A percentile compares a stretch with the other conserved stretches of the same genome.
These are phyloP conservation scores for Sebastes vulpes DNA, from an alignment of 2,797 vertebrate species.

Conservation along the genomic window DNA sequence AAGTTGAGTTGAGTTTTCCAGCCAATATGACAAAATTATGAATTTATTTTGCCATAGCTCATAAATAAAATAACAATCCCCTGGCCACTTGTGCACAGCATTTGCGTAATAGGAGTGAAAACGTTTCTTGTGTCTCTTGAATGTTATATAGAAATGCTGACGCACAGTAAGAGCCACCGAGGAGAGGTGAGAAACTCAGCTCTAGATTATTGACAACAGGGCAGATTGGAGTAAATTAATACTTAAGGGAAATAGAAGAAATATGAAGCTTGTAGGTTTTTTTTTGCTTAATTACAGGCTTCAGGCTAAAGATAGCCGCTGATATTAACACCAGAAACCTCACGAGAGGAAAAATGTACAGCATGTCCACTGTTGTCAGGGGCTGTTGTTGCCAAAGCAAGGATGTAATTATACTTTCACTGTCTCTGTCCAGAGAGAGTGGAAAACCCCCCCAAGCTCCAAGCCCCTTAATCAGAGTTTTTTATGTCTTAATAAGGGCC, in stretches of 20 bases:
- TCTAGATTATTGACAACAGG: conserved; percentile 19
- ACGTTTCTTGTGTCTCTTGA: neutral
- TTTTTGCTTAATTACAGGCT: conserved; percentile 57
- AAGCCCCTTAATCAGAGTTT: neutral
- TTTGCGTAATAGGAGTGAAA: conserved; percentile 8
- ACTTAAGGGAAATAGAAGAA: conserved; percentile 57
- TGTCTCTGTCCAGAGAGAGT: conserved; percentile 33
- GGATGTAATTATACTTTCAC: conserved; percentile 47
- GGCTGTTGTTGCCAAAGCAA: conserved; percentile 70
- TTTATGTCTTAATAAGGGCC: conserved; percentile 7
- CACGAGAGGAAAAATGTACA: conserved; percentile 45
- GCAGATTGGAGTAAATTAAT: conserved; percentile 59
- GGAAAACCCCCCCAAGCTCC: conserved; percentile 29
- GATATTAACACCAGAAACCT: conserved; percentile 60
- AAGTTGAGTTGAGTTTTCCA: neutral
- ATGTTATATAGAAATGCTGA: conserved; percentile 24
- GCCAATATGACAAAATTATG: neutral
- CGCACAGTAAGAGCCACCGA: neutral
- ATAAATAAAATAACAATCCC: conserved; percentile 2
- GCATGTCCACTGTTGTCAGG: conserved; percentile 60
- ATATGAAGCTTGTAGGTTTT: conserved; percentile 47
- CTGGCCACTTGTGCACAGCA: neutral
- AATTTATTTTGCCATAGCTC: neutral
- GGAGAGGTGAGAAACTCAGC: conserved; percentile 20
- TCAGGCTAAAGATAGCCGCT: conserved; percentile 63